Evolutionary conservation across 2,888 invertebrate species (phyloP), one percentile per base, ranked within the genome.

Genomic region (Lacanobia oleracea): DNA sequence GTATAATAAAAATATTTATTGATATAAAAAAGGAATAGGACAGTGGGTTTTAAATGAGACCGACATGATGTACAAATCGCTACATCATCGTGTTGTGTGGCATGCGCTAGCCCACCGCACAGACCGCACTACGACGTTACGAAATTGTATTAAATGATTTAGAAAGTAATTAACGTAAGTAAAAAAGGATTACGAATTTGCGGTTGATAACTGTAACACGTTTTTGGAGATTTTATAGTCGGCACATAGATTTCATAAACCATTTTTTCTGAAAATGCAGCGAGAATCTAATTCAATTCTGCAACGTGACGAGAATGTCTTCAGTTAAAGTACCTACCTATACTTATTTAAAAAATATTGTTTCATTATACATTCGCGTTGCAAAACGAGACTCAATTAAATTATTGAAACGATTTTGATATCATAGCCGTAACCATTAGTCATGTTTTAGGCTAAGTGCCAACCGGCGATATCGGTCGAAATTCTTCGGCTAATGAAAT

Each of bases 61-160:
- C 89, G 89, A 87, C 82, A 77, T 79, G 84, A 75, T 79, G 86
- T 82, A 88, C 88, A 91, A 93, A 93, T 89, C 86, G 93, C 93
- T 84, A 75, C 90, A 88, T 94, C 94, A 93, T 91, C 91, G 88
- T 88, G 90, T 86, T 90, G 92, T 92, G 92, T 90, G 92, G 91
- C 88, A 84, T 78, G 81, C 76, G 83, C 57, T 81, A 86, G 87
- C 81, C 84, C 76, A 87, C 89, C 86, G 83, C 86, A 85, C 88
- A 87, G 88, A 91, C 92, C 92, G 88, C 92, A 91, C 70, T 48
- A 64, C 33, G 27, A 80, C 88, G 87, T 91, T 89, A 91, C 87
- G 87, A 91, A 91, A 91, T 90, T 89, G 88, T 90, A 89, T 92
- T 89, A 89, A 90, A 91, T 91, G 88, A 90, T 88, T 84, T 83